These are phyloP conservation scores for Hydroisotoma schaefferi DNA, from an alignment of 2,888 invertebrate genomes.

Conservation along the genomic window DNA sequence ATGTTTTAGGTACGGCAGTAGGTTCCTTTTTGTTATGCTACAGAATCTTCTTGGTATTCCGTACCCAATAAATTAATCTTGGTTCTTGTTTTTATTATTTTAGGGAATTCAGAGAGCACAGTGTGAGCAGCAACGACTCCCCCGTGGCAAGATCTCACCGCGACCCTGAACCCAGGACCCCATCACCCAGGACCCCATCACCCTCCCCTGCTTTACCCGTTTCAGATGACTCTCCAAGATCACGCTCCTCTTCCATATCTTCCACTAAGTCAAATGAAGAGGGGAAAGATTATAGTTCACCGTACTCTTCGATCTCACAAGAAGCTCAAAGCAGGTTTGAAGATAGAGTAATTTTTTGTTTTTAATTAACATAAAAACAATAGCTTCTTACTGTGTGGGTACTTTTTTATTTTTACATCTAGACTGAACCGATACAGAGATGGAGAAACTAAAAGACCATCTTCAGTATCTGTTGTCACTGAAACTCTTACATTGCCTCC, in stretches of 20 bases:
- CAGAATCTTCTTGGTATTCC: neutral
- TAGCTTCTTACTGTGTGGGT: neutral
- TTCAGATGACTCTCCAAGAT: neutral
- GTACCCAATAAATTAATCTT: neutral
- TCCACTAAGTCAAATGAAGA: conserved; percentile 5
- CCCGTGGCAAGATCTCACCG: conserved; percentile 19
- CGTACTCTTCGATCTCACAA: conserved; percentile 48
- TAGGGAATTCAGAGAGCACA: conserved; percentile 87
- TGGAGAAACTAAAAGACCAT: conserved; percentile 18
- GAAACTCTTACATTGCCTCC: conserved; percentile 11
- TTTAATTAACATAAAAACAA: neutral
- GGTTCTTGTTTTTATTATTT: conserved; percentile 4
- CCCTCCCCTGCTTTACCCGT: conserved; percentile 6
- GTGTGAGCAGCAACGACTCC: conserved; percentile 66
- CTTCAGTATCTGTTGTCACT: conserved; percentile 7
- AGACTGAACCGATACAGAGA: conserved; percentile 45
- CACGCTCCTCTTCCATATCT: conserved; percentile 8
- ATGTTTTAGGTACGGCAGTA: conserved; percentile 67
- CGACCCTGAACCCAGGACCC: conserved; percentile 16
- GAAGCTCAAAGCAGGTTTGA: conserved; percentile 47
- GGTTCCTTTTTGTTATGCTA: neutral
- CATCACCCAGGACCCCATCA: conserved; percentile 15
- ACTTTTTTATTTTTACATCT: neutral
- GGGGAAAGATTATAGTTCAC: conserved; percentile 46
- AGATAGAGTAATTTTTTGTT: neutral